Evolutionary conservation across 1,140 invertebrate genomes (phyloP).

Genomic region (Pinna nobilis): DNA sequence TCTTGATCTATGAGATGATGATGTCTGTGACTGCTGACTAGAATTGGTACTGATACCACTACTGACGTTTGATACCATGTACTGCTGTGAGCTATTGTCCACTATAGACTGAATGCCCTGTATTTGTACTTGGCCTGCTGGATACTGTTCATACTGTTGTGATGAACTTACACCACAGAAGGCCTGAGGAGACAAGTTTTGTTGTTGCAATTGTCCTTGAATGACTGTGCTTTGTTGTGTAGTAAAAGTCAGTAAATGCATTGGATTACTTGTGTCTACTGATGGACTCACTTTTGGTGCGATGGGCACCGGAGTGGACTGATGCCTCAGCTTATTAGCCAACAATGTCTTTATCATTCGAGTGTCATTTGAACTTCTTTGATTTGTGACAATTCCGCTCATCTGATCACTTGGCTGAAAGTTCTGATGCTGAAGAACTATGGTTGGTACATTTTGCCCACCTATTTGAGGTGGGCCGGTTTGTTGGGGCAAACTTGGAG

Average conservation of each 20-base stretch:
- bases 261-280: constrained; percentile 27
- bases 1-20: constrained; percentile 21
- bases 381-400: background rate
- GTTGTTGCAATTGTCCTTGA: constrained; percentile 38
- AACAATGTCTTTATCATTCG: constrained; percentile 87
- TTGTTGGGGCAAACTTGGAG: constrained; percentile 8
- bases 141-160: too few species aligned
- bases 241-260: constrained; percentile 43
- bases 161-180: too few species aligned
- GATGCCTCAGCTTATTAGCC: constrained; percentile 84
- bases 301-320: constrained; percentile 32
- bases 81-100: constrained; percentile 16
- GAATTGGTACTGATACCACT: background rate
- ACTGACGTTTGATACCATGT: constrained; percentile 1
- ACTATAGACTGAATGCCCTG: constrained; percentile 12
- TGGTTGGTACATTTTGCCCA: background rate
- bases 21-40: too few species aligned
- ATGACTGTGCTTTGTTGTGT: constrained; percentile 41
- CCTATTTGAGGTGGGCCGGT: constrained; percentile 5
- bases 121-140: constrained; percentile 9
- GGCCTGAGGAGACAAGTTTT: too few species aligned
- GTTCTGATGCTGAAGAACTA: background rate
- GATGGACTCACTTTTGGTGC: constrained; percentile 19
- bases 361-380: constrained; percentile 35
- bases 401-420: background rate